These are phyloP conservation scores for Gambelia wislizenii DNA, from an alignment of 2,797 vertebrate genomes.

Conservation along the genomic window DNA sequence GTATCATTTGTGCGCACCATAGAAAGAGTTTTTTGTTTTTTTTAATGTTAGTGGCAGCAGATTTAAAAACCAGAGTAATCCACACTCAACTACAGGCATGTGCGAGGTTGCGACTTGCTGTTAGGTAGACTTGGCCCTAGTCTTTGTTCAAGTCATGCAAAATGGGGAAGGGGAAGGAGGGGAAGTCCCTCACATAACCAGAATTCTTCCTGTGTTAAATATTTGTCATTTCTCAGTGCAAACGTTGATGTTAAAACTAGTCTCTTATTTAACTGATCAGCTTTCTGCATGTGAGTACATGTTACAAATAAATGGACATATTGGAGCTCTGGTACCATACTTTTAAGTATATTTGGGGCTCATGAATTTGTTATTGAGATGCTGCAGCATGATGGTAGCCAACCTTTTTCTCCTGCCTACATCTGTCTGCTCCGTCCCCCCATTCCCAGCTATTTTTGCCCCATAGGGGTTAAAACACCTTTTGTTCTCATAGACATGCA, in stretches of 20 bases:
- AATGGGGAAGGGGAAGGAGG: too few species aligned
- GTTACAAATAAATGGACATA: neutral
- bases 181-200: slow-evolving; percentile 51
- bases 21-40: too few species aligned
- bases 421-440: neutral
- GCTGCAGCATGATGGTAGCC: neutral
- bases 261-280: too few species aligned
- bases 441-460: neutral
- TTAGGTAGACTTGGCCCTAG: too few species aligned
- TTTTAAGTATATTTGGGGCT: neutral
- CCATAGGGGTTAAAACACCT: neutral
- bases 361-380: neutral
- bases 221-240: too few species aligned
- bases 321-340: neutral
- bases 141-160: neutral
- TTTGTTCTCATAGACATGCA: neutral
- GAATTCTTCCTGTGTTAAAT: slow-evolving; percentile 38
- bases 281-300: too few species aligned
- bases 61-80: too few species aligned
- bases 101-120: too few species aligned
- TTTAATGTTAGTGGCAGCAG: too few species aligned
- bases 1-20: too few species aligned
- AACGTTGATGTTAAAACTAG: too few species aligned
- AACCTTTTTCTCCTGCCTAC: neutral
- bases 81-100: too few species aligned